Evolutionary conservation across 2,113 vertebrate species (phyloP).

Genomic region (Eolophus roseicapilla): DNA sequence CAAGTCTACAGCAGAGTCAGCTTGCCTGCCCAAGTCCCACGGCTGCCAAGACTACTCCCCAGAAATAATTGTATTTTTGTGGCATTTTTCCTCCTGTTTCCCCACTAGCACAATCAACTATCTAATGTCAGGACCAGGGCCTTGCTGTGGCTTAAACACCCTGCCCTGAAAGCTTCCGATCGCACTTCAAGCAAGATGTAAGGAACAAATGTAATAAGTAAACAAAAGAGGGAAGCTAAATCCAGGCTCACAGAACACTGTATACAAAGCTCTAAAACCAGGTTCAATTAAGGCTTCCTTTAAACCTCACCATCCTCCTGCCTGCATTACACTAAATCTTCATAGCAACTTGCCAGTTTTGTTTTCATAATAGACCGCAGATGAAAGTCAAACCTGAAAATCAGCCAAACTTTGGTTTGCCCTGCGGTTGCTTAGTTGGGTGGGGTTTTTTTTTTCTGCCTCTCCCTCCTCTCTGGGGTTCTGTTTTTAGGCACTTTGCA

Average conservation of each 20-base stretch:
- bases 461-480: neutral
- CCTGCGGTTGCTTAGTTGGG: neutral
- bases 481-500: neutral
- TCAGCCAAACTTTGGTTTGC: slow-evolving; percentile 6
- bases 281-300: neutral
- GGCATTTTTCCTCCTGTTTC: neutral
- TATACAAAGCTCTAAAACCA: neutral
- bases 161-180: neutral
- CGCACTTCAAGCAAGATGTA: neutral
- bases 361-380: neutral
- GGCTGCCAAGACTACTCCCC: neutral
- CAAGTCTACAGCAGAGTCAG: neutral
- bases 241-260: neutral
- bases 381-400: slow-evolving; percentile 42
- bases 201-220: neutral
- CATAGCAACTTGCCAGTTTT: slow-evolving; percentile 12
- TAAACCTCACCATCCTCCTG: neutral
- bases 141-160: neutral
- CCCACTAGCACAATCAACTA: neutral
- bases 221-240: neutral
- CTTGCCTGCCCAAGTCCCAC: neutral
- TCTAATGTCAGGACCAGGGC: neutral
- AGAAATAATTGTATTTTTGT: neutral
- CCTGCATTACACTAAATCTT: neutral
- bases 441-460: neutral